Evolutionary conservation across 2,113 vertebrate species (phyloP), one percentile per base, ranked within the genome.

Genomic region (Rutilus rutilus): DNA sequence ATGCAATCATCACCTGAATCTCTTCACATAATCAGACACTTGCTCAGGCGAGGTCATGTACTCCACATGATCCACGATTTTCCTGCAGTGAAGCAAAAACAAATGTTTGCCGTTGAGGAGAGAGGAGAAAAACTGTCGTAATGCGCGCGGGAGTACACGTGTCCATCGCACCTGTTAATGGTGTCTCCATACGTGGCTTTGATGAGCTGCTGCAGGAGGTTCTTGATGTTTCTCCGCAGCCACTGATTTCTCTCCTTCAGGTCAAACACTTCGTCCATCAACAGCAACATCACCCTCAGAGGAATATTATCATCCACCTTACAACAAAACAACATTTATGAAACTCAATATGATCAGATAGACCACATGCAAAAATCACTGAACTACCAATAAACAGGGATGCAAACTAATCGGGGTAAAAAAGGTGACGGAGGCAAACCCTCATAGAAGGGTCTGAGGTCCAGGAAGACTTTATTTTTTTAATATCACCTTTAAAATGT

Each of bases 261-360:
- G 93, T 99, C 98, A 33, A 99, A 99, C 86, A 99, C 97, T 93
- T 99, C 98, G 79, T 99, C 98, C 98, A 99, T 99, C 85, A 99
- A 95, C 60, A 99, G 96, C 64, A 99, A 94, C 98, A 99, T 99
- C 62, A 99, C 97, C 78, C 97, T 94, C 78, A 99, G 95, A 0
- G 98, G 98, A 91, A 99, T 98, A 91, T 99, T 99, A 89, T 99
- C 98, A 86, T 99, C 98, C 92, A 98, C 98, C 98, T 99, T 15
- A 19, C 19, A 52, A 6, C 39, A 15, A 42, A 36, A 76, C 14
- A 33, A 11, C 14, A 39, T 57, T 81, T 25, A 54, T 15, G 62
- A 45, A 60, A 62, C 33, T 19, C 6, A 59, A 45, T n/a, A 5
- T 57, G 54, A 9, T 57, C 23, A 23, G 54, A 52, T 5, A 5